Evolutionary conservation across 2,888 invertebrate genomes (phyloP), one percentile per base, ranked within the genome.

Genomic region (Axea sp.): DNA sequence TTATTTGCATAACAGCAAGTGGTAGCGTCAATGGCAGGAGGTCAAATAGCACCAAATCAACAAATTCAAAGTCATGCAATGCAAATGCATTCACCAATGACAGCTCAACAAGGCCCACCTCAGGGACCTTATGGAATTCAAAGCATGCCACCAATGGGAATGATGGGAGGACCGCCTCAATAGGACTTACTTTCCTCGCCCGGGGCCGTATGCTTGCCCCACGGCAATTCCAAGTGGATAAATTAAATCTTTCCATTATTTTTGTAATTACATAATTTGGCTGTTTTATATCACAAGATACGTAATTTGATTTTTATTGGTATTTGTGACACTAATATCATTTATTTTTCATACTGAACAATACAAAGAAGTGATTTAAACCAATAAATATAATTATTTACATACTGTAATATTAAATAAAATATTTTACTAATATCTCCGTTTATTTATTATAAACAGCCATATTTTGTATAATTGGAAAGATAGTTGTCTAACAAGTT

Each of bases 31-130:
- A 89, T 90, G 39, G 83, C 85, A 0, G 88, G 87, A 1, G 90
- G 89, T 47, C 87, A 85, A 62, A 88, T 90, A 0, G 88, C 90
- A 14, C 88, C 90, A 0, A 89, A 89, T 33, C 90, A 90, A 53
- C 88, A 88, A 73, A 91, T 92, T 51, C 89, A 90, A 74, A 90
- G 89, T 57, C 89, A 90, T 1, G 90, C 89, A 1, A 89, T 90
- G 89, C 90, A 90, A 83, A 90, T 92, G 89, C 89, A 90, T 51
- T 89, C 90, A 3, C 90, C 90, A 33, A 89, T 89, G 89, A 88
- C 89, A 53, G 88, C 86, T 4, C 88, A 87, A 17, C 86, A 86
- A 57, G 79, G 84, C 8, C 85, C 85, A 14, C 83, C 85, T 0
- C 87, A 86, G 45, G 84, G 84, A 26, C 83, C 87, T n/a, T 87